Evolutionary conservation across 2,113 vertebrate species (phyloP), one percentile per base, ranked within the genome.

Genomic region (Stegastes partitus): DNA sequence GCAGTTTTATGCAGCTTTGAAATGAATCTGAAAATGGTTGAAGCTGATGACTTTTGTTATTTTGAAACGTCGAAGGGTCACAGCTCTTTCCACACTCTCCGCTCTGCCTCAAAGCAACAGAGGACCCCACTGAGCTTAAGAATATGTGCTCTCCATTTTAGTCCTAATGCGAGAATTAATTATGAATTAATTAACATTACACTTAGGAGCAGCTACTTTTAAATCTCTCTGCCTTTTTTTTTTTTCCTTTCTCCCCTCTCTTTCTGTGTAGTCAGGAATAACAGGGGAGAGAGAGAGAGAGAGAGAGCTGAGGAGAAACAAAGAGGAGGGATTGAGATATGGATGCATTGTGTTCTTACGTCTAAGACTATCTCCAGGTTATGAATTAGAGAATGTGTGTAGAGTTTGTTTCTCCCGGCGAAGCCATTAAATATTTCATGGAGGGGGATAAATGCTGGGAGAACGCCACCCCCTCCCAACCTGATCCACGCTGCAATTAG

Each of bases 361-460:
- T 75, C 77, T 85, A 23, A 71, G 81, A 84, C 82, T 90, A 86
- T 89, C 92, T 93, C 66, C 84, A 81, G 91, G 87, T 86, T 91
- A 93, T 89, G 91, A 93, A 92, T 93, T 89, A 90, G 85, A 90
- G 72, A 91, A 88, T 87, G 83, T 91, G 87, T 86, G 86, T 83
- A 81, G 84, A 92, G 88, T 88, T 92, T 90, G 83, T 94, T 94
- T 92, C 91, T 92, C 87, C 89, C 81, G 76, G 90, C 86, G 42
- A n/a, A 89, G 83, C 79, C 73, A 83, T 92, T 94, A 92, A 95
- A 94, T 94, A 94, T 95, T 95, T 95, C 86, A 94, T 94, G 90
- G 90, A 88, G 89, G 81, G 86, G 87, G 82, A 82, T 92, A 93
- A 93, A 92, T 73, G 89, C 82, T 85, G 66, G 66, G 69, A 89